Evolutionary conservation across 2,888 invertebrate genomes (phyloP).

Genomic region (Xestobium rufovillosum): DNA sequence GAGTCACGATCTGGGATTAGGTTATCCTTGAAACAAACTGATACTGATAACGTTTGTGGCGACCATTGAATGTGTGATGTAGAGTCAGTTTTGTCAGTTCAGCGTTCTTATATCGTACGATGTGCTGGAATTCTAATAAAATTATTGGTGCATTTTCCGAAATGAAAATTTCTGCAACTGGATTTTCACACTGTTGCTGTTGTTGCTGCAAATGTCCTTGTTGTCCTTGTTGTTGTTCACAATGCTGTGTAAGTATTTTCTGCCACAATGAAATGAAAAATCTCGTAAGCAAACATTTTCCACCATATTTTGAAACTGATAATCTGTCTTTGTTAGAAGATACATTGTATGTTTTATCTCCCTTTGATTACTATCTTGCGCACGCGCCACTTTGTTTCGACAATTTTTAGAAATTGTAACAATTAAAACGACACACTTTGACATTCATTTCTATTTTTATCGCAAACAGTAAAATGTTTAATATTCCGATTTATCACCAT

Average conservation of each 20-base stretch:
- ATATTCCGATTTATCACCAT: too few relatives aligned
- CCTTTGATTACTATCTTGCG: too few relatives aligned
- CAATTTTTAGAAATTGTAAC: too few relatives aligned
- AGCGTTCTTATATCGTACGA: constrained; percentile 18
- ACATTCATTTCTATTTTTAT: too few relatives aligned
- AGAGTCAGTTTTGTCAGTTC: constrained; percentile 21
- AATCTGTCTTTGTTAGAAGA: too few relatives aligned
- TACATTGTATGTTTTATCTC: too few relatives aligned
- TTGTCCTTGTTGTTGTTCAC: constrained; percentile 21
- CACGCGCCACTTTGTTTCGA: too few relatives aligned
- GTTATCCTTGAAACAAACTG: constrained; percentile 23
- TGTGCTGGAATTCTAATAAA: constrained; percentile 17
- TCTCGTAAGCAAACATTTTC: too few relatives aligned
- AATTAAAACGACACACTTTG: too few relatives aligned
- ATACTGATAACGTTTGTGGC: constrained; percentile 21
- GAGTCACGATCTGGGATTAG: constrained; percentile 23
- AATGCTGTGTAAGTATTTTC: constrained; percentile 25
- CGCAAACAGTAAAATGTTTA: too few relatives aligned
- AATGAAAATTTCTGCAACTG: constrained; percentile 17
- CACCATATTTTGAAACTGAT: too few relatives aligned
- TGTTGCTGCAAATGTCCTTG: constrained; percentile 25
- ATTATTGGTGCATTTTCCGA: constrained; percentile 16
- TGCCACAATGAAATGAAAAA: too few relatives aligned
- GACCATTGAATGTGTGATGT: constrained; percentile 14
- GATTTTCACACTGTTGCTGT: constrained; percentile 21